A percentile compares a stretch with the other conserved stretches of the same genome.
phyloP scores from a whole-genome alignment of 2,113 vertebrate species.

The Alaudala cheleensis region DNA sequence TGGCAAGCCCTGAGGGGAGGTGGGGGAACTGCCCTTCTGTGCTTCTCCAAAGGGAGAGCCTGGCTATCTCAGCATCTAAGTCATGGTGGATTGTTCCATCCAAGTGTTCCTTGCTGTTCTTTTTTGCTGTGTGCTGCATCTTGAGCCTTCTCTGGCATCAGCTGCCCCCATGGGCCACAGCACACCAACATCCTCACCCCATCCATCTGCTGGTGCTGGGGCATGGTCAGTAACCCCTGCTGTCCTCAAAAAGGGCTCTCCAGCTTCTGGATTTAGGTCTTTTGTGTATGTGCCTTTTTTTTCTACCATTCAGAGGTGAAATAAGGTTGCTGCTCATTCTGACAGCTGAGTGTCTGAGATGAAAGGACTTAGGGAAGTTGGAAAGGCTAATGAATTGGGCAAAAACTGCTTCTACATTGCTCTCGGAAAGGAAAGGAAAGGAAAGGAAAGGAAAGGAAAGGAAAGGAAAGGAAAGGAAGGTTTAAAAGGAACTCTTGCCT shows the following conservation, averaged over 20 bases:
- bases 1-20: neutral
- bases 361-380: neutral
- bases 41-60: neutral
- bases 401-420: neutral
- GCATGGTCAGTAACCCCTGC: neutral
- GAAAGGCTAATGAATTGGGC: neutral
- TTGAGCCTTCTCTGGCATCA: neutral
- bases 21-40: neutral
- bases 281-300: neutral
- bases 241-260: neutral
- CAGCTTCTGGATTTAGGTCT: neutral
- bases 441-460: neutral
- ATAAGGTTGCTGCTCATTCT: neutral
- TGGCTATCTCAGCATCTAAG: neutral
- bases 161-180: neutral
- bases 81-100: fast-evolving
- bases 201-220: fast-evolving
- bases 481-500: neutral
- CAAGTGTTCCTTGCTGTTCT: neutral
- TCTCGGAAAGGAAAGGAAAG: neutral
- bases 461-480: no score
- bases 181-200: neutral
- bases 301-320: neutral
- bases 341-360: neutral
- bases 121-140: fast-evolving